Evolutionary conservation across 2,113 vertebrate genomes (phyloP), one percentile per base, ranked within the genome.

Genomic region (Datnioides undecimradiatus): DNA sequence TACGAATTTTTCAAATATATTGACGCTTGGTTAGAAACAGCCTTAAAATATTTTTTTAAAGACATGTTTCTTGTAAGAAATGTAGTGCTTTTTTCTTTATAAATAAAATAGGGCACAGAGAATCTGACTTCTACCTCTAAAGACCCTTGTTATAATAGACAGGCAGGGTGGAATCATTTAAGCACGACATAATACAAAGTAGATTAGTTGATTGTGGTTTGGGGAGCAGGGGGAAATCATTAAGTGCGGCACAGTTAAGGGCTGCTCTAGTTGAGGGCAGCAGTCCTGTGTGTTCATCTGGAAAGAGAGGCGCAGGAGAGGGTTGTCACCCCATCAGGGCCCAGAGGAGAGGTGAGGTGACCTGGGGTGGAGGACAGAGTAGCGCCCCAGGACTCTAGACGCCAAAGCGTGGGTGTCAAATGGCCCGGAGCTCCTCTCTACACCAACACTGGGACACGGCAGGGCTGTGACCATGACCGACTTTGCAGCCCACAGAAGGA

Each of bases 391-490:
- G 89, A 86, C 87, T 90, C 82, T n/a, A 84, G 84, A 81, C 79
- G 80, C 90, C 87, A 87, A 82, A 78, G 90, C 41, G 63, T 83
- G 80, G 89, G 88, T 90, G 87, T 93, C 92, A 92, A 91, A 92
- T 90, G 76, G 84, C 92, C 91, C 5, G 45, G 29, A 86, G 90
- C 88, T 73, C 77, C 74, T 55, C 64, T 79, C 79, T 59, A 67
- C 59, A 71, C 80, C 38, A 79, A 88, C 92, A 79, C 69, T 83
- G 85, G 89, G 76, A 90, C 86, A 71, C 38, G 77, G 87, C 78
- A 80, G 77, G 87, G 90, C 90, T 90, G 87, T 92, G 93, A 93
- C 92, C 92, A 91, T 93, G 92, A 94, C 93, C 91, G 92, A 94
- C 91, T 93, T 94, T 91, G 87, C 84, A 88, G 80, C 83, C 86